Evolutionary conservation across 92 coral and sea anemone species (phyloP).

Genomic region (Metridium senile): DNA sequence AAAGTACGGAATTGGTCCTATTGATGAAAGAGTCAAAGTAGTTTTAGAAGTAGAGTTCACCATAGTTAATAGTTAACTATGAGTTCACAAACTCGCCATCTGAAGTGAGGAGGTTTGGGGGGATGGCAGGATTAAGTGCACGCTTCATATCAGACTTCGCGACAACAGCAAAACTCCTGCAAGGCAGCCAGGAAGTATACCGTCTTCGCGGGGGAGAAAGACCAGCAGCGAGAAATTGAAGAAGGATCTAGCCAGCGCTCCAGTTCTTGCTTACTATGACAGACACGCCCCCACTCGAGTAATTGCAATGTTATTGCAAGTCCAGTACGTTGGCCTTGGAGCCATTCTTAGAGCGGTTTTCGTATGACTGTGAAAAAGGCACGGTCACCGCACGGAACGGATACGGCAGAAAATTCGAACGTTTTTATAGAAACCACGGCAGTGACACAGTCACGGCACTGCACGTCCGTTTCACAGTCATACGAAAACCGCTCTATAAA

Average conservation of each 20-base stretch:
- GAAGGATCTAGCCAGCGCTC: slow-evolving; percentile 32
- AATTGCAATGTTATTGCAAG: no score
- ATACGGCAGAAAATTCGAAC: no score
- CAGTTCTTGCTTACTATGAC: slow-evolving; percentile 48
- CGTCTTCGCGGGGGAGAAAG: slow-evolving; percentile 28
- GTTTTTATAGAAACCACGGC: no score
- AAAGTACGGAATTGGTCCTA: slow-evolving; percentile 58
- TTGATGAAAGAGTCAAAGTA: slow-evolving; percentile 50
- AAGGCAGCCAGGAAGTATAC: slow-evolving; percentile 30
- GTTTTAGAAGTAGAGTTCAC: slow-evolving; percentile 52
- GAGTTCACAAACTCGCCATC: slow-evolving; percentile 40
- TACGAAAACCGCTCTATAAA: no score
- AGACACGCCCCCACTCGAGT: slow-evolving; percentile 41
- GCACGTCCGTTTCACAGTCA: no score
- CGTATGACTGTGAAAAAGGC: no score
- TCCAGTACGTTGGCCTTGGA: no score
- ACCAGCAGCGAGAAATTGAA: slow-evolving; percentile 42
- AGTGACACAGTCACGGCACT: no score
- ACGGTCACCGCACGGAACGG: no score
- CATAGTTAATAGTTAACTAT: no score
- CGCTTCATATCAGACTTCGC: slow-evolving; percentile 58
- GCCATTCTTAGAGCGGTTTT: no score
- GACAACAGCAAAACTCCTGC: slow-evolving; percentile 53
- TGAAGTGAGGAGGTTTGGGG: slow-evolving; percentile 52
- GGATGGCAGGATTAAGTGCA: slow-evolving; percentile 51